Percentiles rank a stretch among this genome's conserved stretches.
Conservation (phyloP, 2,113 vertebrate species). For the Guaruba guarouba region DNA sequence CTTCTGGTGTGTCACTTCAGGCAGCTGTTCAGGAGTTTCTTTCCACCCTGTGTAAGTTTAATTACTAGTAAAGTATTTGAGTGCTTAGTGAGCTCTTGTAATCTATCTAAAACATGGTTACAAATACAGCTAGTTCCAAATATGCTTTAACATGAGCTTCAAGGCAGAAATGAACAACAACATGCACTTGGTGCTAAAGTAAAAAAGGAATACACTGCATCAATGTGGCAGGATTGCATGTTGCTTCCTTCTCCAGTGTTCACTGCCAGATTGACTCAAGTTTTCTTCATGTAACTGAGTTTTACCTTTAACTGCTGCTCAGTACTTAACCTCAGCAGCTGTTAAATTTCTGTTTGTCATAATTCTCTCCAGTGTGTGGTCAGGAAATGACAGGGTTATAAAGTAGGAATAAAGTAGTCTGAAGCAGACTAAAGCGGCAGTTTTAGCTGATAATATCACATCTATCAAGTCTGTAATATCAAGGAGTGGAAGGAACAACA, state of each 20-base stretch:
- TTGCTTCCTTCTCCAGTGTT: neutral
- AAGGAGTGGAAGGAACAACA: neutral
- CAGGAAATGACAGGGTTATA: neutral
- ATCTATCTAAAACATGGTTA: neutral
- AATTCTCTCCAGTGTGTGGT: neutral
- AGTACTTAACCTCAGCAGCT: neutral
- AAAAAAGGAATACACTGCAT: neutral
- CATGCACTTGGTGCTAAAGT: neutral
- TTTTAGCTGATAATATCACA: neutral
- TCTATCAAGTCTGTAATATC: neutral
- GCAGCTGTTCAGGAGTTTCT: constrained; percentile 1
- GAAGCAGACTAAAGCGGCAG: neutral
- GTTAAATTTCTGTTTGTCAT: neutral
- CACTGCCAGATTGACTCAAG: neutral
- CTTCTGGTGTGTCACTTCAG: neutral
- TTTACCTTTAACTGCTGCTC: neutral
- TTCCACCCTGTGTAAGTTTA: neutral
- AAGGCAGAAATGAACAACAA: neutral
- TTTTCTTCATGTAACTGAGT: neutral
- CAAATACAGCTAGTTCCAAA: neutral
- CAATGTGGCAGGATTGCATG: neutral
- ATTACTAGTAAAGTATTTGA: neutral
- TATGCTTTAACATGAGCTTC: neutral
- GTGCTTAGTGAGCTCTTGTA: neutral
- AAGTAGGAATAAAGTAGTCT: neutral